Evolutionary conservation across 2,113 vertebrate genomes (phyloP).

Genomic region (Caranx ignobilis): DNA sequence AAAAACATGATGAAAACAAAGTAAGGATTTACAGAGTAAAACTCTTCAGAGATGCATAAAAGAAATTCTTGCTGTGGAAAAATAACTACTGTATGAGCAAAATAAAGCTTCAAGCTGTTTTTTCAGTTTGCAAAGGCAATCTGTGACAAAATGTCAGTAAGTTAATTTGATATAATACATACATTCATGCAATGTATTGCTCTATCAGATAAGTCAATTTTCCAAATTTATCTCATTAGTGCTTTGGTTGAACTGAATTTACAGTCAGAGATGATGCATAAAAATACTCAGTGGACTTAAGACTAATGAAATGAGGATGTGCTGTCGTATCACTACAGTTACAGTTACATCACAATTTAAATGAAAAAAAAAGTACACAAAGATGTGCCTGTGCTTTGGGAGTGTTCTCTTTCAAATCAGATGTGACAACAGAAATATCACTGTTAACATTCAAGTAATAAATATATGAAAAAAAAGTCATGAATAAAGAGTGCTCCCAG

Average conservation of each 20-base stretch:
- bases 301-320: conserved; percentile 22
- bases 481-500: conserved; percentile 66
- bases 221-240: conserved; percentile 39
- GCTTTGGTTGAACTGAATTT: conserved; percentile 60
- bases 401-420: conserved; percentile 27
- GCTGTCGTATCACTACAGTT: not conserved
- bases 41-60: conserved; percentile 68
- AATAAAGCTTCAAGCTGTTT: conserved; percentile 54
- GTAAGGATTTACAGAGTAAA: conserved; percentile 75
- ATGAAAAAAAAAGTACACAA: conserved; percentile 7
- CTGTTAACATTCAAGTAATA: conserved; percentile 47
- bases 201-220: conserved; percentile 28
- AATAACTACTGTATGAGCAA: conserved; percentile 43
- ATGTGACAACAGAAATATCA: conserved; percentile 26
- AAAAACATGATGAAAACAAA: conserved; percentile 70
- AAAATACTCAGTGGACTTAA: conserved; percentile 39
- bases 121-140: conserved; percentile 51
- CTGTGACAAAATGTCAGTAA: conserved; percentile 44
- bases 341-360: conserved; percentile 4
- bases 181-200: conserved; percentile 63
- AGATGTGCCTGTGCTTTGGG: conserved; percentile 20
- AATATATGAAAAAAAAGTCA: conserved; percentile 42
- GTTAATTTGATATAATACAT: conserved; percentile 56
- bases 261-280: conserved; percentile 24
- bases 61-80: conserved; percentile 56